Percentiles rank a stretch among this genome's conserved stretches.
Conservation (phyloP, 2,113 vertebrate species). For the Dromas ardeola region DNA sequence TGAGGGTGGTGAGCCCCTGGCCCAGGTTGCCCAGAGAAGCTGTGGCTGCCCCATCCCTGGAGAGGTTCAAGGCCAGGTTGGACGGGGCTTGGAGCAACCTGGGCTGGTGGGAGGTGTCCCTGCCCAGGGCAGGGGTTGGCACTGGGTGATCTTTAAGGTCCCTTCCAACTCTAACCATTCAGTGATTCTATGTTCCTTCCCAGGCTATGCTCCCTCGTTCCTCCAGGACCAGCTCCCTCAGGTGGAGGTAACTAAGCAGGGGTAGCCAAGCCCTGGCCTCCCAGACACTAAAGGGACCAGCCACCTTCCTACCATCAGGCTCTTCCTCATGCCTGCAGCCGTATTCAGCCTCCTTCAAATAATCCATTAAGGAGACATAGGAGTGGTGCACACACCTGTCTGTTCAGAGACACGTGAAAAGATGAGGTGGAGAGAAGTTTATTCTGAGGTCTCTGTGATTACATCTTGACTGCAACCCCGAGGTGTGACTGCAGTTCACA, state of each 20-base stretch:
- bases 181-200: background rate
- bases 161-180: background rate
- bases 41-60: no score
- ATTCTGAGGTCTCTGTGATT: slow-evolving; percentile 48
- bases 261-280: background rate
- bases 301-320: background rate
- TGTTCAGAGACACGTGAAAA: slow-evolving; percentile 19
- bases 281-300: background rate
- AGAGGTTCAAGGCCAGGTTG: background rate
- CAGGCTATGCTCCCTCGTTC: background rate
- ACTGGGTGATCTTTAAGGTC: background rate
- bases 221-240: background rate
- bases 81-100: background rate
- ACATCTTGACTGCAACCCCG: slow-evolving; percentile 25
- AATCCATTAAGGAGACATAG: background rate
- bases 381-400: slow-evolving; percentile 34
- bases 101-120: background rate
- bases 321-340: background rate
- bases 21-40: no score
- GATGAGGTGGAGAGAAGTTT: slow-evolving; percentile 35
- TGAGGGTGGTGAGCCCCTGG: no score
- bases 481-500: slow-evolving; percentile 50
- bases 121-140: background rate
- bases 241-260: background rate
- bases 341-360: background rate